These are phyloP conservation scores for Mellilla xanthometata DNA, from an alignment of 2,888 invertebrate genomes.

Conservation along the genomic window DNA sequence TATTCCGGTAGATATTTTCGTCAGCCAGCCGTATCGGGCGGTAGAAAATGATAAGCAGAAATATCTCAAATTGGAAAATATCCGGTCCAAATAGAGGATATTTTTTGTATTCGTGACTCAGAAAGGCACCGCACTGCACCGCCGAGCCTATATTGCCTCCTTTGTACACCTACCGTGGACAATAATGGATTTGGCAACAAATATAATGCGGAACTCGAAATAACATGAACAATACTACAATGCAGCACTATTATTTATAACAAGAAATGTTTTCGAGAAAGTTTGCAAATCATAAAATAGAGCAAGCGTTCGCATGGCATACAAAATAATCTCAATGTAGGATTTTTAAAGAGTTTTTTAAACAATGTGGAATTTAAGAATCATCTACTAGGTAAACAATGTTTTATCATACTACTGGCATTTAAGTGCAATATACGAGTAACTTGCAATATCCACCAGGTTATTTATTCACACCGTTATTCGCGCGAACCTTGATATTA, in stretches of 20 bases:
- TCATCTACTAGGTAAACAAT: too few relatives aligned
- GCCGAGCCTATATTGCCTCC: conserved; percentile 47
- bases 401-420: too few relatives aligned
- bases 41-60: conserved; percentile 45
- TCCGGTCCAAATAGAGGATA: conserved; percentile 49
- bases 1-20: conserved; percentile 11
- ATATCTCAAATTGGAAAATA: conserved; percentile 53
- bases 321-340: background rate
- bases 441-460: too few relatives aligned
- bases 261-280: conserved; percentile 11
- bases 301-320: background rate
- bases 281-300: conserved; percentile 10
- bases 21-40: conserved; percentile 17
- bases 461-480: too few relatives aligned
- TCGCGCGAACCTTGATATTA: too few relatives aligned
- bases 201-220: conserved; percentile 24
- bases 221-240: conserved; percentile 13
- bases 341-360: too few relatives aligned
- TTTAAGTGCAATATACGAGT: too few relatives aligned
- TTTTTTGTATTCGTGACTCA: conserved; percentile 35
- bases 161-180: conserved; percentile 38
- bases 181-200: conserved; percentile 51
- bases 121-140: conserved; percentile 45
- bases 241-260: conserved; percentile 15
- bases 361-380: too few relatives aligned